Conservation (phyloP, 2,888 invertebrate genomes). For the Ferdinandea cuprea region DNA sequence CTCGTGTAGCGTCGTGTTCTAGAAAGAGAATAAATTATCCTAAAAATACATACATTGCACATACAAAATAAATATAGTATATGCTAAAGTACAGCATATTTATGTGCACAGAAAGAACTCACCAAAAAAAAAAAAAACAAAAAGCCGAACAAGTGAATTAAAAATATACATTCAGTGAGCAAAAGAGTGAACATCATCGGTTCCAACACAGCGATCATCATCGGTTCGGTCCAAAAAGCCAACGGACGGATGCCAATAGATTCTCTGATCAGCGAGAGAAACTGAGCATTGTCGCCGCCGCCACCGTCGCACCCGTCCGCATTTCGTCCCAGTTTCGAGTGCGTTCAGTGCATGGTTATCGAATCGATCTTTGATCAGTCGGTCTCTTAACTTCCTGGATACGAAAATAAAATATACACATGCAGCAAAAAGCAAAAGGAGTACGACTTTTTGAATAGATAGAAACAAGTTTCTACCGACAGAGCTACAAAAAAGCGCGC, state of each 20-base stretch:
- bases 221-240: slow-evolving; percentile 60
- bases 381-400: slow-evolving; percentile 67
- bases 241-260: slow-evolving; percentile 70
- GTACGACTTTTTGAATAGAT: slow-evolving; percentile 13
- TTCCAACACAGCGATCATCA: slow-evolving; percentile 36
- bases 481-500: slow-evolving; percentile 53
- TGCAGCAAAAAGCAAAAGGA: slow-evolving; percentile 46
- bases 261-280: slow-evolving; percentile 37
- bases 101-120: slow-evolving; percentile 57
- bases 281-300: slow-evolving; percentile 21
- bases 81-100: slow-evolving; percentile 35
- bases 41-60: slow-evolving; percentile 73
- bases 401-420: slow-evolving; percentile 59
- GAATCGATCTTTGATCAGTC: slow-evolving; percentile 71
- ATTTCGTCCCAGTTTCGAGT: slow-evolving; percentile 4
- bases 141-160: slow-evolving; percentile 60
- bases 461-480: slow-evolving; percentile 54
- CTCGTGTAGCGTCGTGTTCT: slow-evolving; percentile 46
- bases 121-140: slow-evolving; percentile 9
- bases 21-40: slow-evolving; percentile 58
- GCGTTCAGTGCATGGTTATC: slow-evolving; percentile 46
- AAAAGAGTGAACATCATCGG: slow-evolving; percentile 65
- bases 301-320: neutral
- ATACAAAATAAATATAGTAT: slow-evolving; percentile 36
- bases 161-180: slow-evolving; percentile 72